Evolutionary conservation across 2,113 vertebrate genomes (phyloP), one percentile per base, ranked within the genome.

Genomic region (Bostrychus sinensis): DNA sequence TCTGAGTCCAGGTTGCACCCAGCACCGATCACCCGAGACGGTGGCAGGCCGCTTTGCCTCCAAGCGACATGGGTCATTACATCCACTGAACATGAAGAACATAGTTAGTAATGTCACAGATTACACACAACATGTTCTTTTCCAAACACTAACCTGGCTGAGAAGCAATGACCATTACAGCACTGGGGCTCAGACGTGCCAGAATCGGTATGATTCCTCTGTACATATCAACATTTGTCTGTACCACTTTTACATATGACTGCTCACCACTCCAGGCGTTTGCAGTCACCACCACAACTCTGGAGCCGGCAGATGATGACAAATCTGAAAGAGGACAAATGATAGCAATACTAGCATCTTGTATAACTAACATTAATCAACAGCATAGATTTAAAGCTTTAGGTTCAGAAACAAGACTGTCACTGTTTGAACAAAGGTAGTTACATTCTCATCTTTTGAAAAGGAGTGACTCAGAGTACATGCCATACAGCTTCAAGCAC

Each of bases 1-100:
- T 93, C 91, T 0, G 96, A 95, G 70, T 98, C 95, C 73, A 99
- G 91, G 78, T 97, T 99, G 78, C 95, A 95, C 22, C 97, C 97
- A 14, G 91, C 93, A 65, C 97, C 96, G 1, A 99, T 90, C 74
- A 99, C 96, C 51, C 75, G 92, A 5, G 84, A 91, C 34, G 92
- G 88, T 53, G 95, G 92, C 77, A 99, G 91, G 0, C 91, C 78
- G 9, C 97, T 99, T 83, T 97, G 92, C 66, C 95, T 95, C 96
- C 96, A 99, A 0, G 95, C 94, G 7, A 95, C 93, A 0, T 96
- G 96, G 0, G 95, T 90, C 97, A 99, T 98, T 51, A 98, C 82
- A 86, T 99, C 97, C 88, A 98, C 97, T 99, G 80, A 6, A 37
- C 50, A 2, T 1, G 16, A 17, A 70, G 4, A 16, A 46, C 3